Evolutionary conservation across 2,888 invertebrate species (phyloP), one percentile per base, ranked within the genome.

Genomic region (Nomada fabriciana): DNA sequence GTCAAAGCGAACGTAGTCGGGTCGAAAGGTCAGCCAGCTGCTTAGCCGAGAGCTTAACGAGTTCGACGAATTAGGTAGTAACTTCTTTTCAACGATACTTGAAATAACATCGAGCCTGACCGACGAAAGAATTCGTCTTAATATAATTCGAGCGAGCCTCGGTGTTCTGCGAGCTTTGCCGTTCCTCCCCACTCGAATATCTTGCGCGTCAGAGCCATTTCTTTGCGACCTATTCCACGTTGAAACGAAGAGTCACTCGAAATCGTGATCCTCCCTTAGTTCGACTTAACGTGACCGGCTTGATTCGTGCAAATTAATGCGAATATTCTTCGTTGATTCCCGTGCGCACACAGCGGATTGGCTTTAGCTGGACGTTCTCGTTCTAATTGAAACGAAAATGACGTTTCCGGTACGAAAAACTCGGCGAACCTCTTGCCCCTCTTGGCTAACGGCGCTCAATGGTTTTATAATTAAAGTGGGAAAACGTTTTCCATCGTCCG

Each of bases 381-480:
- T 84, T 86, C 90, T 90, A 90, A 91, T 91, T 91, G 89, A 90
- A 88, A 82, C 74, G 80, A 76, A 69, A 81, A 72, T 57, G 64
- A 74, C 36, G 20, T 47, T 47, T 52, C 20, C 67, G 5, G 69
- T 18, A 63, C 29, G 63, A 53, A 50, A 63, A 60, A 67, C 69
- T 20, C 42, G 50, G 20, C 25, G 11, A 43, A 5, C 23, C 72
- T 20, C 23, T 55, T n/a, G 29, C 23, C 20, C 63, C n/a, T 25
- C 15, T 53, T 50, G 25, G 61, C 52, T 29, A 53, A 47, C 53
- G 15, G 18, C 42, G 47, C 25, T n/a, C 53, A 60, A 70, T 20
- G 50, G 67, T 43, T 65, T 25, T 36, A 57, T 80, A 68, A 80
- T 80, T 80, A 50, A 72, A 80, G 52, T 59, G 81, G 67, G 20